phyloP scores from a whole-genome alignment of 2,797 vertebrate species.

The Cuniculus paca region DNA sequence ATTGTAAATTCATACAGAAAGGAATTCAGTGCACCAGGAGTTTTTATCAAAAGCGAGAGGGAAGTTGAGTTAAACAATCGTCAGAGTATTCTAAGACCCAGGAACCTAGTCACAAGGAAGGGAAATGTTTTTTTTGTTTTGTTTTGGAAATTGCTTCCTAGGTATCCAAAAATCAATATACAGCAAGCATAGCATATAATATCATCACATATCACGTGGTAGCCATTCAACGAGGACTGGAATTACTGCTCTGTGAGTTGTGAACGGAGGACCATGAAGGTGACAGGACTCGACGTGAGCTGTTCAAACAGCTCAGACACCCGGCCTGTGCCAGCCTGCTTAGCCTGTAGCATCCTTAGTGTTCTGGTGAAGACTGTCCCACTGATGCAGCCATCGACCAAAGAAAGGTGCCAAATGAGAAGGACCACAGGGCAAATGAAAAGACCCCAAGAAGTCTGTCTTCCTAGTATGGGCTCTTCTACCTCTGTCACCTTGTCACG shows the following conservation, averaged over 20 bases:
- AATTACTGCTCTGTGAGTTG: background rate
- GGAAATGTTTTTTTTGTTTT: background rate
- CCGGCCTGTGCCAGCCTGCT: background rate
- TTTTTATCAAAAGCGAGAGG: background rate
- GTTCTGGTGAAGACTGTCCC: background rate
- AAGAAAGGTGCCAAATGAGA: background rate
- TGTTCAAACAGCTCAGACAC: background rate
- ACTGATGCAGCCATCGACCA: background rate
- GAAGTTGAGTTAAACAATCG: background rate
- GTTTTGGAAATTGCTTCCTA: background rate
- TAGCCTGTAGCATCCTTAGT: background rate
- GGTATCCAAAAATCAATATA: background rate
- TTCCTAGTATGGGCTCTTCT: background rate
- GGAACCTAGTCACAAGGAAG: background rate
- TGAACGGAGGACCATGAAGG: background rate
- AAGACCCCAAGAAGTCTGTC: too few species aligned
- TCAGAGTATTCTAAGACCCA: background rate
- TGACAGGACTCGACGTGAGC: background rate
- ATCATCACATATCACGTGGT: background rate
- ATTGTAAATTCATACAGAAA: background rate
- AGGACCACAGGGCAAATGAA: background rate
- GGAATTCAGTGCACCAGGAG: background rate
- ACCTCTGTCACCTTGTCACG: background rate
- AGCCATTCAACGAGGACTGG: background rate
- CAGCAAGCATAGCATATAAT: background rate